Conservation (phyloP, 2,888 invertebrate genomes). For the Drosophila prostipennis region DNA sequence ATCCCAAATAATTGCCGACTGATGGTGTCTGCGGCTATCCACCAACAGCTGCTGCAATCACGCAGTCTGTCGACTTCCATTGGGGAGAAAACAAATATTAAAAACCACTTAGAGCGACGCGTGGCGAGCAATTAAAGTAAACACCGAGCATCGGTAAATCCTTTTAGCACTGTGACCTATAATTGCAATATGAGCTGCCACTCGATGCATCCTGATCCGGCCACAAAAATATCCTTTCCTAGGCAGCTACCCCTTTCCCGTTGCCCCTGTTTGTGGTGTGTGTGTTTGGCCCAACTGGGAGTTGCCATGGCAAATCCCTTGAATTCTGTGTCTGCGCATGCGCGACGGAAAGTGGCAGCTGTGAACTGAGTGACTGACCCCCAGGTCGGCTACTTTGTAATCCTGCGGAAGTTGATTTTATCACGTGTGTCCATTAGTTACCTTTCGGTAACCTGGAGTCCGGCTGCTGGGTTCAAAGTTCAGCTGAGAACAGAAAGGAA, state of each 20-base stretch:
- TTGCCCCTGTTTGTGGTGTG: neutral
- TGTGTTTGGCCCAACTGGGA: slow-evolving; percentile 24
- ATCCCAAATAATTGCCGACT: slow-evolving; percentile 52
- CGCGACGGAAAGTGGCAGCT: slow-evolving; percentile 70
- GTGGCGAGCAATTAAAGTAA: slow-evolving; percentile 74
- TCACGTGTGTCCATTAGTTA: slow-evolving; percentile 73
- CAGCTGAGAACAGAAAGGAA: slow-evolving; percentile 14
- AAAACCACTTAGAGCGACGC: slow-evolving; percentile 69
- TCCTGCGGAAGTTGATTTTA: slow-evolving; percentile 74
- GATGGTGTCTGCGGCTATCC: slow-evolving; percentile 27
- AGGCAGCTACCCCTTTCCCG: slow-evolving; percentile 16
- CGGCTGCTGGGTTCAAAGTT: slow-evolving; percentile 26
- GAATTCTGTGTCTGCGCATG: slow-evolving; percentile 68
- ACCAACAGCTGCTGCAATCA: slow-evolving; percentile 59
- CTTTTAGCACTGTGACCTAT: slow-evolving; percentile 57
- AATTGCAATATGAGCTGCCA: slow-evolving; percentile 40
- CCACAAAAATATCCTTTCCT: slow-evolving; percentile 52
- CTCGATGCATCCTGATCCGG: slow-evolving; percentile 4
- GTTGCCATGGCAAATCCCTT: slow-evolving; percentile 60
- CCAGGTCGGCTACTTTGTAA: slow-evolving; percentile 54
- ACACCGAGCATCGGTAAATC: slow-evolving; percentile 63
- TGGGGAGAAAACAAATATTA: slow-evolving; percentile 51
- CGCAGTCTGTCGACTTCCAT: slow-evolving; percentile 16
- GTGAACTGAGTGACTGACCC: slow-evolving; percentile 38
- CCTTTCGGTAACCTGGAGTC: slow-evolving; percentile 44